Evolutionary conservation across 2,113 vertebrate species (phyloP), one percentile per base, ranked within the genome.

Genomic region (Austrofundulus limnaeus): DNA sequence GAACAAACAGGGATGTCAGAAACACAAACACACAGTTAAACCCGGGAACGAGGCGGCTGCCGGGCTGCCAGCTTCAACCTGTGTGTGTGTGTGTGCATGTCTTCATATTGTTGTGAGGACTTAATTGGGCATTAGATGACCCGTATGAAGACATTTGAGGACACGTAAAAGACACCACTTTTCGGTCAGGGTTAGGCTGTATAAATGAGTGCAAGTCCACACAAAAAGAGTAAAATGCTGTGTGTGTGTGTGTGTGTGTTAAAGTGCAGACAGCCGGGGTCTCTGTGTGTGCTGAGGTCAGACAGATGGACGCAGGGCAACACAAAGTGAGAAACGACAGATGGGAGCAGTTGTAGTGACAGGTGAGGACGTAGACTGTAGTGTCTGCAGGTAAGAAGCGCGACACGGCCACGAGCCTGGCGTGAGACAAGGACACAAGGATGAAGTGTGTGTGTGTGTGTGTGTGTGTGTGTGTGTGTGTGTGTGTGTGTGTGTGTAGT

Each of bases 271-370:
- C 70, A 83, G 66, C 80, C 16, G 43, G 61, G 38, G 34, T 34
- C 69, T 71, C 60, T 14, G 61, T 69, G 62, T 75, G 70, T 19
- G 46, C 47, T 20, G 16, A 52, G 72, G 74, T 62, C 49, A 19
- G 12, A 48, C 59, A 50, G 75, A 83, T 52, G 68, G 82, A 79
- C 45, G 48, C 47, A 57, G 75, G 81, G 77, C 70, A 73, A 46
- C 54, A 52, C 21, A 21, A 62, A 21, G 77, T 60, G 75, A 65
- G 81, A 74, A 76, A 45, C 72, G 81, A 78, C 84, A 83, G 85
- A 84, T 84, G 80, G 82, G 66, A 79, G 75, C 69, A 72, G 68
- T 56, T 61, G 68, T 69, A 72, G 73, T 75, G 78, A 78, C 79
- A 86, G 82, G 77, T 77, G 77, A 72, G 72, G 70, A 72, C 34